A percentile compares a stretch with the other conserved stretches of the same genome.
Evolutionary conservation across 1,140 invertebrate genomes (phyloP).

Genomic region (Euwallacea similis): DNA sequence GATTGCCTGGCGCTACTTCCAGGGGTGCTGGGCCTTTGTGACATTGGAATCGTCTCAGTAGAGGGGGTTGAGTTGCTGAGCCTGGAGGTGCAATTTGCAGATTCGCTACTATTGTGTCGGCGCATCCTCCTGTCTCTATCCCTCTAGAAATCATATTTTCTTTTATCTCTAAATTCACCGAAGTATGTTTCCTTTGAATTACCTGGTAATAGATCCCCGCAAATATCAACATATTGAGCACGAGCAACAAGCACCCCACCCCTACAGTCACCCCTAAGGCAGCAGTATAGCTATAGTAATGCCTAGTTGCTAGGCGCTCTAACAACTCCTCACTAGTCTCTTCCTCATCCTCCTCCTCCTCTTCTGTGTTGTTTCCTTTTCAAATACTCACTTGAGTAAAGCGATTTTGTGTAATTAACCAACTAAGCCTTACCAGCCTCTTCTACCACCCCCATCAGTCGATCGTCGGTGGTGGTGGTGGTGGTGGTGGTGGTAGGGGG

Average conservation of each 20-base stretch:
- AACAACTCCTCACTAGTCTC: constrained; percentile 57
- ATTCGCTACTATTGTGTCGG: constrained; percentile 46
- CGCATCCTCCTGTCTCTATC: constrained; percentile 57
- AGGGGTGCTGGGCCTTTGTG: constrained; percentile 50
- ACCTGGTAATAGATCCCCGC: constrained; percentile 80
- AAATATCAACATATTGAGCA: constrained; percentile 86
- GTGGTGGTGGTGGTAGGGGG: constrained; percentile 52
- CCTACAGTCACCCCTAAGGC: constrained; percentile 87
- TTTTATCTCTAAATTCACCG: constrained; percentile 1
- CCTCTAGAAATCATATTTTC: constrained; percentile 54
- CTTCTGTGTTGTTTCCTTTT: constrained; percentile 1
- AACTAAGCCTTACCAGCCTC: constrained; percentile 16
- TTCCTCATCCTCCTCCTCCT: constrained; percentile 49
- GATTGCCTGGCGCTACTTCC: constrained; percentile 47
- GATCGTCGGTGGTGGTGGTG: constrained; percentile 34
- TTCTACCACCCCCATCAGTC: not conserved
- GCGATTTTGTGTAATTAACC: not conserved
- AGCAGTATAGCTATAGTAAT: constrained; percentile 73
- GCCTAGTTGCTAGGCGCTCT: constrained; percentile 58
- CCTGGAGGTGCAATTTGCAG: constrained; percentile 17
- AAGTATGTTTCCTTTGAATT: not conserved
- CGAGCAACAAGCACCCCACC: constrained; percentile 81
- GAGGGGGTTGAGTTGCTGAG: constrained; percentile 45
- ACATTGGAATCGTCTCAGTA: constrained; percentile 54
- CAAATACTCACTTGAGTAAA: not conserved